These are phyloP conservation scores for Neria commutata DNA, from an alignment of 2,888 invertebrate genomes.

Conservation along the genomic window DNA sequence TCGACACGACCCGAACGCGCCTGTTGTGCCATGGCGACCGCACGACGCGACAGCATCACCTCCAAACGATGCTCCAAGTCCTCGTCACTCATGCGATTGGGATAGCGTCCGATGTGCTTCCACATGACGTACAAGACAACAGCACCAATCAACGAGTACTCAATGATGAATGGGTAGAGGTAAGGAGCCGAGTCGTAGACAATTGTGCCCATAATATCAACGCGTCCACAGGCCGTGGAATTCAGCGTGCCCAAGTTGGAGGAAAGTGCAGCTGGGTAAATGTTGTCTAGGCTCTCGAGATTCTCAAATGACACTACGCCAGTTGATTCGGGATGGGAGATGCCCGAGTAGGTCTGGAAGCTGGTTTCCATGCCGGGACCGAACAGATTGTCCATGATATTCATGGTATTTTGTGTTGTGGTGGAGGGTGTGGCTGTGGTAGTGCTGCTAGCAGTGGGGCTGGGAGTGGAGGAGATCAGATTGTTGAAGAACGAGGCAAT, in stretches of 20 bases:
- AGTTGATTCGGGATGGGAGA: slow-evolving; percentile 56
- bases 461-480: slow-evolving; percentile 48
- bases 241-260: slow-evolving; percentile 62
- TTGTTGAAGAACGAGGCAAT: slow-evolving; percentile 50
- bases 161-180: slow-evolving; percentile 93
- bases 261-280: slow-evolving; percentile 68
- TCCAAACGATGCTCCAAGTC: slow-evolving; percentile 87
- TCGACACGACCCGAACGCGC: slow-evolving; percentile 86
- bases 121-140: slow-evolving; percentile 96
- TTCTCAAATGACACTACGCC: slow-evolving; percentile 52
- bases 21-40: slow-evolving; percentile 84
- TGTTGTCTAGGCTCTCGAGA: slow-evolving; percentile 67
- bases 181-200: slow-evolving; percentile 93
- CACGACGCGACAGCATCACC: slow-evolving; percentile 85
- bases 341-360: slow-evolving; percentile 58
- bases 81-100: slow-evolving; percentile 78
- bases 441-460: slow-evolving; percentile 28
- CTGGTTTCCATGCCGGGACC: slow-evolving; percentile 58
- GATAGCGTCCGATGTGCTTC: slow-evolving; percentile 90
- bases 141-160: slow-evolving; percentile 93
- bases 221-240: slow-evolving; percentile 75
- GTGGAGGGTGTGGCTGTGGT: slow-evolving; percentile 35
- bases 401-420: slow-evolving; percentile 52
- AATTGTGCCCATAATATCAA: slow-evolving; percentile 91
- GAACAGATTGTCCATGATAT: slow-evolving; percentile 58